Percentiles rank a stretch among this genome's conserved stretches.
Conservation (phyloP, 2,113 vertebrate species). For the Saguinus imperator region DNA sequence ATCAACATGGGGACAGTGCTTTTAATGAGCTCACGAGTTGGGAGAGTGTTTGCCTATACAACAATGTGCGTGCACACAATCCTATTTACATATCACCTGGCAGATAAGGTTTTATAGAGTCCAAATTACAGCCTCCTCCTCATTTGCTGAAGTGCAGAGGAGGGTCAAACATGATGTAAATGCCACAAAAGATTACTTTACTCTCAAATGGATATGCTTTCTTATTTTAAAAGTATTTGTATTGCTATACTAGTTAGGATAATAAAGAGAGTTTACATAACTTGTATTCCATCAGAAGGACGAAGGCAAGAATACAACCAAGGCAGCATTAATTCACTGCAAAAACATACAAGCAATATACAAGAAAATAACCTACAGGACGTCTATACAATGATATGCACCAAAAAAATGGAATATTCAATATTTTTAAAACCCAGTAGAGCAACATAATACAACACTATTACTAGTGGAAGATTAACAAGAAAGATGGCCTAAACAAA, state of each 20-base stretch:
- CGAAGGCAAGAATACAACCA: conserved; percentile 14
- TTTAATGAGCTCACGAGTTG: neutral
- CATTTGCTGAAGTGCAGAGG: conserved; percentile 64
- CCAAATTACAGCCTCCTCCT: conserved; percentile 72
- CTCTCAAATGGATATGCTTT: neutral
- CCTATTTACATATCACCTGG: conserved; percentile 63
- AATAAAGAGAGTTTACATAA: conserved; percentile 9
- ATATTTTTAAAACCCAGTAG: conserved; percentile 44
- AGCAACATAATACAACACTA: neutral
- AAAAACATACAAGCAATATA: neutral
- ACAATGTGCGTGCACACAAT: conserved; percentile 17
- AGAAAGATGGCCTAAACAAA: neutral
- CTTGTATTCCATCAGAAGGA: neutral
- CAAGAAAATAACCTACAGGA: neutral
- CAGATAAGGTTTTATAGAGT: conserved; percentile 76
- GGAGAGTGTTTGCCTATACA: neutral
- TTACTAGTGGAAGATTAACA: neutral
- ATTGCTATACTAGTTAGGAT: neutral
- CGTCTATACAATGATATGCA: neutral
- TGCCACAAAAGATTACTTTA: conserved; percentile 74
- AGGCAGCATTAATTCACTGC: neutral
- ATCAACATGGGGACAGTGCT: neutral
- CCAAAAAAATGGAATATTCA: neutral
- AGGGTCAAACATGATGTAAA: conserved; percentile 69
- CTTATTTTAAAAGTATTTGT: conserved; percentile 52